Evolutionary conservation across 2,113 vertebrate genomes (phyloP), one percentile per base, ranked within the genome.

Genomic region (Corythaeola cristata): DNA sequence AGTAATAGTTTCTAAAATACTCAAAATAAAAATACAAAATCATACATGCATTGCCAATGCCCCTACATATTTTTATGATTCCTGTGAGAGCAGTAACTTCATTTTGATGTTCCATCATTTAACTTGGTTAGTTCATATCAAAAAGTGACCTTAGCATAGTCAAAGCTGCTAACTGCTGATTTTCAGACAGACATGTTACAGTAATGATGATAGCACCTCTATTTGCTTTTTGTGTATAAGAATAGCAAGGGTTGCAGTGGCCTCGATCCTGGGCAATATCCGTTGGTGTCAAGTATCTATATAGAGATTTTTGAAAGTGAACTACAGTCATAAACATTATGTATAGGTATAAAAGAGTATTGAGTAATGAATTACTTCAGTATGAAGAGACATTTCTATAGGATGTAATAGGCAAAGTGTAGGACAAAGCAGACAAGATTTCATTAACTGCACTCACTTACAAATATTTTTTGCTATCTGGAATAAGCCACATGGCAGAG

Each of bases 1-100:
- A 52, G 11, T 15, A 62, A 58, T 41, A 58, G 5, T 8, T 5
- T 24, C 7, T 75, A 50, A 93, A 93, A 75, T 72, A 37, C 8
- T 35, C 11, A 55, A 47, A 30, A 35, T 77, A 52, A 77, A 75
- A 71, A 23, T n/a, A 27, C 6, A 60, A 85, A 67, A 63, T 59
- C 28, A 50, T 27, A 24, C 2, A n/a, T 28, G 0, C 1, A 22
- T 85, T n/a, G 20, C 7, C 5, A 9, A 16, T 59, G 13, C 4
- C 11, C 1, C 11, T 33, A 22, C 2, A 24, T 8, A 30, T 32
- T 44, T 89, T 64, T 55, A 33, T 19, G 15, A 92, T 20, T 58
- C 6, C 5, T 67, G 3, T 59, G 32, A 72, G 1, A 72, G 4
- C 5, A 64, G 8, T 33, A 44, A 17, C 1, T 47, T 87, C 3